phyloP scores from a whole-genome alignment of 2,888 invertebrate species.

The Cyclophora punctaria region DNA sequence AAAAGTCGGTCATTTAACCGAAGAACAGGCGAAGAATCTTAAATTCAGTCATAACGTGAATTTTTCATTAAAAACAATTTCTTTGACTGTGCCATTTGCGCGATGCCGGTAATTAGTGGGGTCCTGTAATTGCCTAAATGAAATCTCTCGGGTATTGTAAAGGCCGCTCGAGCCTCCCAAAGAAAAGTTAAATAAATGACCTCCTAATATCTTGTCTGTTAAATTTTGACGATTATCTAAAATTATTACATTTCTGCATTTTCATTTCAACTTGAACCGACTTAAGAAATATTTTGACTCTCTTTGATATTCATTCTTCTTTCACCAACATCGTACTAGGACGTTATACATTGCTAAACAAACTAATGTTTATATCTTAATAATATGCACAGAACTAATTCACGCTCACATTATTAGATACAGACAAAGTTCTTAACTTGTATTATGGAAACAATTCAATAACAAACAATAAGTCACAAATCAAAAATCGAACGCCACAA shows the following conservation, averaged over 20 bases:
- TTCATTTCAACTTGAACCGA: too few relatives aligned
- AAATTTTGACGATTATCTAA: conserved; percentile 28
- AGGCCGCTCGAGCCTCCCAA: conserved; percentile 2
- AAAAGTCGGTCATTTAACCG: conserved; percentile 8
- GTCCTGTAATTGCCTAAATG: conserved; percentile 42
- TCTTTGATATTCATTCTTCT: too few relatives aligned
- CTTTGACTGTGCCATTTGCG: conserved; percentile 37
- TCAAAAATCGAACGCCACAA: too few relatives aligned
- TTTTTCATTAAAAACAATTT: conserved; percentile 58
- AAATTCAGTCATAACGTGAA: conserved; percentile 15
- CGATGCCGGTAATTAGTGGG: conserved; percentile 48
- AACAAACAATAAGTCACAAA: too few relatives aligned
- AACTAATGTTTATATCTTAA: too few relatives aligned
- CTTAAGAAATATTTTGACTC: too few relatives aligned
- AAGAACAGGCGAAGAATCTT: not conserved
- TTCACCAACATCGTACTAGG: too few relatives aligned
- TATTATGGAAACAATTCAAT: too few relatives aligned
- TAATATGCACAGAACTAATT: too few relatives aligned
- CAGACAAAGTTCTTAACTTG: too few relatives aligned
- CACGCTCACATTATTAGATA: too few relatives aligned
- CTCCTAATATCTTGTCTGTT: conserved; percentile 26
- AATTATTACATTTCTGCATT: not conserved
- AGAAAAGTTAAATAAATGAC: conserved; percentile 38
- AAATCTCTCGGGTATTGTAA: conserved; percentile 38
- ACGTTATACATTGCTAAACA: too few relatives aligned